Percentiles rank a stretch among this genome's conserved stretches.
phyloP scores from a whole-genome alignment of 2,113 vertebrate species.

The Ceyx margarethae region DNA sequence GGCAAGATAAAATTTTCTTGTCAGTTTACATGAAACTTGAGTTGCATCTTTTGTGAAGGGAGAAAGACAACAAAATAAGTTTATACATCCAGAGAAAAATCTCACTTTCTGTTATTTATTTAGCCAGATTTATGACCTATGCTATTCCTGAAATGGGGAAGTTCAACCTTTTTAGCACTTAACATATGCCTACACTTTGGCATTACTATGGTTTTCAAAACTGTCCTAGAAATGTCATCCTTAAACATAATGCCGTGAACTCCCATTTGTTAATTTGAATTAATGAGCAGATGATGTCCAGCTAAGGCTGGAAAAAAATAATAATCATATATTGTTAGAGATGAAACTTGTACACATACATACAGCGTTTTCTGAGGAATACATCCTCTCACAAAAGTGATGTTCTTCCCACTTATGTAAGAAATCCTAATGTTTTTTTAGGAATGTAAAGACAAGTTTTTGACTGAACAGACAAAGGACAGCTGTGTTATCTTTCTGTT shows the following conservation, averaged over 20 bases:
- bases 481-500: accelerated
- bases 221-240: constrained; percentile 53
- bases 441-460: background rate
- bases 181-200: background rate
- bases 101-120: background rate
- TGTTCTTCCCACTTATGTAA: background rate
- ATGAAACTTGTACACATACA: background rate
- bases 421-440: background rate
- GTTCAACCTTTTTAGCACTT: constrained; percentile 10
- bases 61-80: background rate
- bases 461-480: background rate
- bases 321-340: background rate
- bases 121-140: background rate
- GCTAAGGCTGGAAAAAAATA: background rate
- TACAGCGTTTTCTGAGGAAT: background rate
- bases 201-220: constrained; percentile 2
- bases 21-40: background rate
- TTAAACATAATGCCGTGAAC: background rate
- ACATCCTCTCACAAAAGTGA: background rate
- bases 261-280: constrained; percentile 50
- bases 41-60: background rate
- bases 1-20: background rate
- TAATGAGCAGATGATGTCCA: constrained; percentile 53
- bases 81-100: background rate
- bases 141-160: background rate